Percentiles rank a stretch among this genome's conserved stretches.
phyloP scores from a whole-genome alignment of 2,113 vertebrate species.

The Brachyhypopomus gauderio region DNA sequence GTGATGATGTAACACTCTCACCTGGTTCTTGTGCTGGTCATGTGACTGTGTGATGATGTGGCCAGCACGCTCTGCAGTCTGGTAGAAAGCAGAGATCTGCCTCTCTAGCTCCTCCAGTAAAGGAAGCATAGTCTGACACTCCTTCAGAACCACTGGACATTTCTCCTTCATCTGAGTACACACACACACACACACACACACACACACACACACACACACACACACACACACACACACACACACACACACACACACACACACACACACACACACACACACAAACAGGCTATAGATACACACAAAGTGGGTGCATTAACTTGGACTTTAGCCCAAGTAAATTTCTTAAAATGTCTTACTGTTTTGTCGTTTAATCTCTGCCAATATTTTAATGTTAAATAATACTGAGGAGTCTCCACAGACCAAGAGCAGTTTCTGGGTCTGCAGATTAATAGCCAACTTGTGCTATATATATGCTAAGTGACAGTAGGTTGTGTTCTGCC shows the following conservation, averaged over 20 bases:
- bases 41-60: conserved; percentile 81
- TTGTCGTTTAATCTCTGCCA: too few species aligned
- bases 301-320: too few species aligned
- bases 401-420: too few species aligned
- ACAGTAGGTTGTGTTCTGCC: neutral
- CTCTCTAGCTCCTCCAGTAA: conserved; percentile 90
- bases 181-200: neutral
- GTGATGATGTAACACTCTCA: conserved; percentile 61
- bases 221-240: neutral
- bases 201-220: neutral
- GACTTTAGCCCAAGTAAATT: too few species aligned
- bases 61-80: conserved; percentile 83
- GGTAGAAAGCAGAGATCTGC: conserved; percentile 87
- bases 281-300: neutral
- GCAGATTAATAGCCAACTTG: too few species aligned
- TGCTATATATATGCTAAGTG: too few species aligned
- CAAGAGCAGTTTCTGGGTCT: too few species aligned
- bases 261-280: neutral
- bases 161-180: conserved; percentile 83
- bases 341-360: too few species aligned
- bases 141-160: conserved; percentile 79
- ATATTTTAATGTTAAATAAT: too few species aligned
- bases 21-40: conserved; percentile 89
- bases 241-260: too few species aligned
- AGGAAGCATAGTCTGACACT: conserved; percentile 81